These are phyloP conservation scores for Coremacera marginata DNA, from an alignment of 2,888 invertebrate genomes.

Conservation along the genomic window DNA sequence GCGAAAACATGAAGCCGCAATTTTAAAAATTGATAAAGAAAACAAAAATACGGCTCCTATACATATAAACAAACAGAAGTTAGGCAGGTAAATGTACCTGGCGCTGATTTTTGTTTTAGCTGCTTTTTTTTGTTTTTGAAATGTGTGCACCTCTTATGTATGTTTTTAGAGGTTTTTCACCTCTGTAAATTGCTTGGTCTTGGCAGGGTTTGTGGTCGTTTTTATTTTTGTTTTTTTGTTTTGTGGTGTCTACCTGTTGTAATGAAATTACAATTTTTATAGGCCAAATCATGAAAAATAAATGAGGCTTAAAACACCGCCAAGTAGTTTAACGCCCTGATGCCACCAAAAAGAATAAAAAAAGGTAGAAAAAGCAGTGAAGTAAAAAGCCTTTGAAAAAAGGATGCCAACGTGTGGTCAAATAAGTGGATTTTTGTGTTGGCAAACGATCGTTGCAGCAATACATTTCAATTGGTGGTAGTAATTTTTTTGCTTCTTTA, in stretches of 20 bases:
- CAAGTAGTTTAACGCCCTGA: constrained; percentile 8
- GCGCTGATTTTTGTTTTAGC: constrained; percentile 6
- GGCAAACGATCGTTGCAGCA: background rate
- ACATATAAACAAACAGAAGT: background rate
- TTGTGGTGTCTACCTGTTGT: constrained; percentile 49
- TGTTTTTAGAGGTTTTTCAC: constrained; percentile 20
- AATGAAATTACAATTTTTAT: constrained; percentile 65
- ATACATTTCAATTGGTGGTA: background rate
- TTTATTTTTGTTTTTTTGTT: background rate
- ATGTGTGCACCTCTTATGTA: background rate
- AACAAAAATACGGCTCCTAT: constrained; percentile 40
- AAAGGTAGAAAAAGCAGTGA: background rate
- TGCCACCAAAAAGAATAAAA: constrained; percentile 46
- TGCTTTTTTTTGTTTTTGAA: background rate
- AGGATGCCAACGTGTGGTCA: constrained; percentile 23
- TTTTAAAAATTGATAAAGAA: constrained; percentile 64
- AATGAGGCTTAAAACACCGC: constrained; percentile 60
- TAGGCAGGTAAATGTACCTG: background rate
- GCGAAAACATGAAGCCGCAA: constrained; percentile 50
- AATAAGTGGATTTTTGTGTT: background rate
- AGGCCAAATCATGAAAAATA: constrained; percentile 61
- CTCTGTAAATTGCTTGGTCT: constrained; percentile 1
- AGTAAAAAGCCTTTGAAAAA: background rate
- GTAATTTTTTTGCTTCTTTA: background rate
- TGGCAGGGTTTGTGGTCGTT: constrained; percentile 8